Percentiles rank a stretch among this genome's conserved stretches.
phyloP scores from a whole-genome alignment of 2,113 vertebrate species.

The Albula glossodonta region DNA sequence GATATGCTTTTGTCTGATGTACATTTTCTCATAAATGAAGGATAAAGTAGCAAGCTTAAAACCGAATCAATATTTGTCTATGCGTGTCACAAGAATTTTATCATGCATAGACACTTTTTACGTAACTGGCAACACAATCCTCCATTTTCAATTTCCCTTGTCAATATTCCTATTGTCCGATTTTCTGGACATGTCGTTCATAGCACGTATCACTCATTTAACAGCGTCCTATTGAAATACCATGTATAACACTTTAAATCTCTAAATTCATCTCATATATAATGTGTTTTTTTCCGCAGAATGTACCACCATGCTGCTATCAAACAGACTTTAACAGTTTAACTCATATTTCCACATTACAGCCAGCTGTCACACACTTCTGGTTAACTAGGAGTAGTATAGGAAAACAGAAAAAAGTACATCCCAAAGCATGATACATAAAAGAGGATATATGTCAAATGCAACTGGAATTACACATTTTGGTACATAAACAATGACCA shows the following conservation, averaged over 20 bases:
- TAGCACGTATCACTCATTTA: not conserved
- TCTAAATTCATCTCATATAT: too few species aligned
- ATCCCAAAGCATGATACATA: not conserved
- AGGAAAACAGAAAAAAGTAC: not conserved
- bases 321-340: not conserved
- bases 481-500: not conserved
- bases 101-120: not conserved
- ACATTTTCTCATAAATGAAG: not conserved
- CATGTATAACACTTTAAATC: too few species aligned
- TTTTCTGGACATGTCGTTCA: not conserved
- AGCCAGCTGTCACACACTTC: not conserved
- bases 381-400: not conserved
- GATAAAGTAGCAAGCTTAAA: not conserved
- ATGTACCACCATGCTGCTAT: not conserved
- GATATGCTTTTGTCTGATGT: not conserved
- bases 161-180: not conserved
- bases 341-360: not conserved
- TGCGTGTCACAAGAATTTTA: not conserved
- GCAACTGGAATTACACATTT: not conserved
- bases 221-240: not conserved
- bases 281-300: too few species aligned
- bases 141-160: not conserved
- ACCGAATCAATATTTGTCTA: not conserved
- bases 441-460: not conserved
- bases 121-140: not conserved